Conservation (phyloP, 2,888 invertebrate genomes). For the Plagodis dolabraria region DNA sequence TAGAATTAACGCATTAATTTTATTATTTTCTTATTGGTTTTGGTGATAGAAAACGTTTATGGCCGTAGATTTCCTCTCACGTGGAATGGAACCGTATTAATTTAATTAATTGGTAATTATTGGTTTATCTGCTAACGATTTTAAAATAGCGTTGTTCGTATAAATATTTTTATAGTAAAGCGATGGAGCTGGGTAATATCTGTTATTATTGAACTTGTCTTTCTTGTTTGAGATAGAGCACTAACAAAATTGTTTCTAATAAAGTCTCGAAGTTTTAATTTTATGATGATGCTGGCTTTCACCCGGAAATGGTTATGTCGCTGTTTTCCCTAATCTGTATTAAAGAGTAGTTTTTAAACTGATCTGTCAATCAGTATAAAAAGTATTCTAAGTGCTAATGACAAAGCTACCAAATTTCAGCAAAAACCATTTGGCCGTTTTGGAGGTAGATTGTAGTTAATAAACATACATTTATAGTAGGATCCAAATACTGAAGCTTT, state of each 20-base stretch:
- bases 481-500: too few species aligned
- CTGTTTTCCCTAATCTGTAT: too few species aligned
- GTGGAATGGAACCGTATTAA: constrained; percentile 15
- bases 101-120: constrained; percentile 15
- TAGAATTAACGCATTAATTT: constrained; percentile 27
- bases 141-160: background rate
- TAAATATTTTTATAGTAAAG: too few species aligned
- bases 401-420: background rate
- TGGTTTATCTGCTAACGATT: background rate
- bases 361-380: background rate
- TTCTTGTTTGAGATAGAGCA: too few species aligned
- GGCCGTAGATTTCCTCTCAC: constrained; percentile 20
- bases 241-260: too few species aligned
- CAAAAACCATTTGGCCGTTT: background rate
- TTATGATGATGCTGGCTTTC: too few species aligned
- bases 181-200: too few species aligned
- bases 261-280: too few species aligned
- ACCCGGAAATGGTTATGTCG: too few species aligned
- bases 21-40: constrained; percentile 31
- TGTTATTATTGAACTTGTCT: too few species aligned
- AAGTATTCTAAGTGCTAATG: background rate
- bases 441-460: background rate
- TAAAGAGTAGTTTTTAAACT: too few species aligned
- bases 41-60: constrained; percentile 28
- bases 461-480: background rate